These are phyloP conservation scores for Grantiella picta DNA, from an alignment of 2,113 vertebrate genomes.

Conservation along the genomic window DNA sequence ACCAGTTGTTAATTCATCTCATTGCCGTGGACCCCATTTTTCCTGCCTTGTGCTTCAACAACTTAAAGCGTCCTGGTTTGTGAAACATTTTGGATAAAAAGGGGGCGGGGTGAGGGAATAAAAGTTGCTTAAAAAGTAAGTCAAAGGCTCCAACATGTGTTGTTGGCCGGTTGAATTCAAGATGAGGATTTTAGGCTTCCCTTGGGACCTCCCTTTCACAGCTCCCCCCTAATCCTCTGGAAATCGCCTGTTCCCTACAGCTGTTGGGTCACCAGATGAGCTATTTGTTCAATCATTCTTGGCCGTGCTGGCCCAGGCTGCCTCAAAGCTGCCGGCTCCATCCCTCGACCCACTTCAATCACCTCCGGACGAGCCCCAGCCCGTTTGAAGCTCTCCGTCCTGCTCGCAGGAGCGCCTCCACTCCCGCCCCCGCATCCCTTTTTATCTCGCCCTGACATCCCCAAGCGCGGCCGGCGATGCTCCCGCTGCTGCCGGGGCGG, in stretches of 20 bases:
- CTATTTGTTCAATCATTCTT: slow-evolving; percentile 81
- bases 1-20: neutral
- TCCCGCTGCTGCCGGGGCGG: neutral
- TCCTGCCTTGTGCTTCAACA: neutral
- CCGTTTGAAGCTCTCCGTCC: slow-evolving; percentile 37
- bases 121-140: slow-evolving; percentile 31
- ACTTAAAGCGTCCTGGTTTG: neutral
- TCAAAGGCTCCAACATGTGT: slow-evolving; percentile 62
- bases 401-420: neutral
- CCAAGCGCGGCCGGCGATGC: neutral
- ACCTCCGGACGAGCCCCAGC: slow-evolving; percentile 20
- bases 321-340: slow-evolving; percentile 73
- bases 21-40: neutral
- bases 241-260: slow-evolving; percentile 78
- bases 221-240: slow-evolving; percentile 75
- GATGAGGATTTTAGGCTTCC: slow-evolving; percentile 67
- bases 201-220: slow-evolving; percentile 75
- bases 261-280: slow-evolving; percentile 77
- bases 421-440: neutral
- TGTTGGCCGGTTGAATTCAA: slow-evolving; percentile 50
- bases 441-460: neutral
- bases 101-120: neutral
- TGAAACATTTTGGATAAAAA: neutral
- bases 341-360: slow-evolving; percentile 67
- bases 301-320: slow-evolving; percentile 56